A percentile compares a stretch with the other conserved stretches of the same genome.
Conservation (phyloP, 1,140 invertebrate species). For the Arion vulgaris region DNA sequence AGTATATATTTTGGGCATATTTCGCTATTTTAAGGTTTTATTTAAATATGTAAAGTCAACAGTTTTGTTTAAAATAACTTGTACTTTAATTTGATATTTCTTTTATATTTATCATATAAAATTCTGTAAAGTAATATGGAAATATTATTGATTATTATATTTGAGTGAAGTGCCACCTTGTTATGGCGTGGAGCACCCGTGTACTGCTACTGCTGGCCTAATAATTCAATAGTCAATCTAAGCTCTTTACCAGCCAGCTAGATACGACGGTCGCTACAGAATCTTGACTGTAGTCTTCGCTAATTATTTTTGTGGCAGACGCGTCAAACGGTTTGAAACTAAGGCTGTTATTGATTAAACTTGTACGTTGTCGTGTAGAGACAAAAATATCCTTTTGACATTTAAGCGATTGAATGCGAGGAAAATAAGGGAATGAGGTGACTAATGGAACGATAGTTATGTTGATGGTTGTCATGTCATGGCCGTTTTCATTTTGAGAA, state of each 20-base stretch:
- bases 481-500: too few species aligned
- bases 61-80: neutral
- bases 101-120: neutral
- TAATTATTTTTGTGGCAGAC: slow-evolving; percentile 23
- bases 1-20: neutral
- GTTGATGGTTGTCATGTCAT: too few species aligned
- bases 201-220: slow-evolving; percentile 13
- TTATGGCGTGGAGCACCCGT: neutral
- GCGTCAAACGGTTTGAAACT: slow-evolving; percentile 2
- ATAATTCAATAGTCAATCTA: slow-evolving; percentile 14
- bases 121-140: neutral
- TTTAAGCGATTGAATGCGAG: neutral
- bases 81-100: neutral
- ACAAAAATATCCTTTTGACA: neutral
- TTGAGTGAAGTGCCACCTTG: neutral
- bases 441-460: neutral
- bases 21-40: neutral
- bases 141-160: slow-evolving; percentile 1
- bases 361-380: neutral
- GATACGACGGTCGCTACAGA: slow-evolving; percentile 6
- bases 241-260: neutral
- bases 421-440: neutral
- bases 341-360: slow-evolving; percentile 1
- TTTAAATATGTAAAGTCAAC: neutral
- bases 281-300: neutral